Percentiles rank a stretch among this genome's conserved stretches.
Evolutionary conservation across 2,797 vertebrate genomes (phyloP).

Genomic region (Takifugu ocellatus): DNA sequence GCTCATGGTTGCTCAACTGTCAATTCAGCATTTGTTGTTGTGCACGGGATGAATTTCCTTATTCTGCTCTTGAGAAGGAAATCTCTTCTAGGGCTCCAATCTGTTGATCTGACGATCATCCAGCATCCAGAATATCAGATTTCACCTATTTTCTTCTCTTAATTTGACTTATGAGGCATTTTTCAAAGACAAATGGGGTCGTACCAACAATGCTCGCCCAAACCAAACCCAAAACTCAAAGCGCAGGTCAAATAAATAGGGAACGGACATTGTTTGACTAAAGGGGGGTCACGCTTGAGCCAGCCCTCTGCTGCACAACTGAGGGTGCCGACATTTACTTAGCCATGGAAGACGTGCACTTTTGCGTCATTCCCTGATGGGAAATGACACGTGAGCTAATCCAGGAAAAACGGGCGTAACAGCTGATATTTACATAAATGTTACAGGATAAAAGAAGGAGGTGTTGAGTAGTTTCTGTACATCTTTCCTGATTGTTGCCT

Average conservation of each 20-base stretch:
- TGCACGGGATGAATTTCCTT: slow-evolving; percentile 16
- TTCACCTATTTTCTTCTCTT: too few species aligned
- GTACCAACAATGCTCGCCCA: too few species aligned
- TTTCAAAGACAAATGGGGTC: too few species aligned
- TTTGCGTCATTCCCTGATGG: slow-evolving; percentile 23
- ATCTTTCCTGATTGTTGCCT: too few species aligned
- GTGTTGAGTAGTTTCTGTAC: too few species aligned
- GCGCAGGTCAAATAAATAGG: not conserved
- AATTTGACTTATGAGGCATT: too few species aligned
- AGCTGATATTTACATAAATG: too few species aligned
- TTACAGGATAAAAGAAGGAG: too few species aligned
- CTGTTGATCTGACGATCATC: too few species aligned
- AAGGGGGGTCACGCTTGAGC: not conserved
- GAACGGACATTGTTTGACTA: not conserved
- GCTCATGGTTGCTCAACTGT: slow-evolving; percentile 2
- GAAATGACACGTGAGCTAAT: slow-evolving; percentile 20
- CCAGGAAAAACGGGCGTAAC: not conserved
- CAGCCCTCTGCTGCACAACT: slow-evolving; percentile 2
- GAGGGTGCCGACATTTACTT: slow-evolving; percentile 16
- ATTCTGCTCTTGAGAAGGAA: not conserved
- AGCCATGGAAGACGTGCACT: slow-evolving; percentile 36
- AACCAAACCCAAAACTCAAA: not conserved
- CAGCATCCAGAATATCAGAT: too few species aligned
- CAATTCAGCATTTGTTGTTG: slow-evolving; percentile 37
- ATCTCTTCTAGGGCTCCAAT: too few species aligned